phyloP scores from a whole-genome alignment of 53 echinoderm and acorn worm species.

The Antedon mediterranea region DNA sequence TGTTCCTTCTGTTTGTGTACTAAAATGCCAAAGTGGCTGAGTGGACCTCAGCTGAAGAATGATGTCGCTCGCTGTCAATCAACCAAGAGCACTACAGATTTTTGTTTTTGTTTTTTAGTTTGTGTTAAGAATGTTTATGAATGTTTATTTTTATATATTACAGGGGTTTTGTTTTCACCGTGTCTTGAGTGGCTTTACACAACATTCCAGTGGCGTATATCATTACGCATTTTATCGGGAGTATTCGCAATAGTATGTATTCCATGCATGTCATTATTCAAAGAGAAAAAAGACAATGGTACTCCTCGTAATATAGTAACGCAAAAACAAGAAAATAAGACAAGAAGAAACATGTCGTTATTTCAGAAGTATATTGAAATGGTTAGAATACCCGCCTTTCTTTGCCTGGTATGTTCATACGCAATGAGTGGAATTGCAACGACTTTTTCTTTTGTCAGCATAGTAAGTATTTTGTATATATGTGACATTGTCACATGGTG shows the following conservation, averaged over 20 bases:
- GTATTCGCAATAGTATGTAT: background rate
- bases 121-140: too few relatives aligned
- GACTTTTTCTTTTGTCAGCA: background rate
- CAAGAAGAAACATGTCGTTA: background rate
- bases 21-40: too few relatives aligned
- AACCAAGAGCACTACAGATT: too few relatives aligned
- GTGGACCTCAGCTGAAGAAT: too few relatives aligned
- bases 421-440: background rate
- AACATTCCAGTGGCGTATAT: background rate
- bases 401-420: background rate
- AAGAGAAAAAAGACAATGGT: background rate
- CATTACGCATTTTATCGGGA: background rate
- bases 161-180: background rate
- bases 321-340: background rate
- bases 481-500: too few relatives aligned
- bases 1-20: too few relatives aligned
- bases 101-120: too few relatives aligned
- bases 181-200: background rate
- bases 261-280: background rate
- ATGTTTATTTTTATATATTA: background rate
- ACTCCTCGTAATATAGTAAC: too few relatives aligned
- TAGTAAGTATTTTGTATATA: background rate
- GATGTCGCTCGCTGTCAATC: too few relatives aligned
- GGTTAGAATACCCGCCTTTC: background rate
- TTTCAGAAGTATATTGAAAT: background rate